Percentiles rank a stretch among this genome's conserved stretches.
Conservation (phyloP, 2,888 invertebrate species). For the Leptura quadrifasciata region DNA sequence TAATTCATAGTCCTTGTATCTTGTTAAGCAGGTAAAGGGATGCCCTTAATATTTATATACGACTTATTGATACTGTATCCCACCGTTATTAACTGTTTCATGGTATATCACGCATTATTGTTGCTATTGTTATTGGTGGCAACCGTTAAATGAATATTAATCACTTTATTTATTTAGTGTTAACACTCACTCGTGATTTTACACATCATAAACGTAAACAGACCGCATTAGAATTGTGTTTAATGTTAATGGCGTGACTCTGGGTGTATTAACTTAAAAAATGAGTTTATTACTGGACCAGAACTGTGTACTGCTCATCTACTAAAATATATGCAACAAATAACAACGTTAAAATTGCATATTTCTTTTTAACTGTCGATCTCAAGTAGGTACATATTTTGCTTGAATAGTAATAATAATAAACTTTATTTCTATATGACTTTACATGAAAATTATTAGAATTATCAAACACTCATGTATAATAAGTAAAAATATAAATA, state of each 20-base stretch:
- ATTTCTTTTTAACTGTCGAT: no score
- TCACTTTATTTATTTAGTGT: constrained; percentile 1
- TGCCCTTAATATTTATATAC: neutral
- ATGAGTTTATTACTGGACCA: neutral
- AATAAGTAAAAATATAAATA: no score
- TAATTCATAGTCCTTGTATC: no score
- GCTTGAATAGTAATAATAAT: no score
- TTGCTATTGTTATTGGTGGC: neutral
- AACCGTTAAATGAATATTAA: constrained; percentile 7
- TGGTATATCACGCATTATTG: neutral
- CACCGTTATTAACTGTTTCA: constrained; percentile 1
- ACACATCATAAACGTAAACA: constrained; percentile 7
- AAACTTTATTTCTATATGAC: no score
- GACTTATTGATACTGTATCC: neutral
- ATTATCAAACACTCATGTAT: no score
- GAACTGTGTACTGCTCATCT: no score
- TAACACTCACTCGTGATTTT: neutral
- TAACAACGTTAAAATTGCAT: no score
- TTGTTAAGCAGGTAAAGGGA: neutral
- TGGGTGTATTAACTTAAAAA: neutral
- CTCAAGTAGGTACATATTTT: no score
- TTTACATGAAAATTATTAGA: no score
- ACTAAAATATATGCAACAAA: no score
- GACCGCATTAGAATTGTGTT: neutral
- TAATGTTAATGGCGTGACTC: neutral